phyloP scores from a whole-genome alignment of 2,888 invertebrate genomes.

The Acronicta psi region DNA sequence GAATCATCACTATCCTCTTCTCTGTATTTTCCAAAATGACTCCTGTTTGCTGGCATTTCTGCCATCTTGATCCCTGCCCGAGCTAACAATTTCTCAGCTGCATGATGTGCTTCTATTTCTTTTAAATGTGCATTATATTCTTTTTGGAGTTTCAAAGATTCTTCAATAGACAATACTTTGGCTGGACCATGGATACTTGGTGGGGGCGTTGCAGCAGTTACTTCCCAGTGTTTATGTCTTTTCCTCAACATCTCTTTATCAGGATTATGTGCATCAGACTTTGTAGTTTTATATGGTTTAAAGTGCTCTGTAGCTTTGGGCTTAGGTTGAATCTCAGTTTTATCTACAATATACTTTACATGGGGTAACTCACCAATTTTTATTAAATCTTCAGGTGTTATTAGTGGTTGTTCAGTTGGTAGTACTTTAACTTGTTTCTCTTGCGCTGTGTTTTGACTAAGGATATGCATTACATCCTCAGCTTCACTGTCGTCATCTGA shows the following conservation, averaged over 20 bases:
- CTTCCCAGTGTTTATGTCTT: conserved; percentile 89
- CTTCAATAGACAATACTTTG: conserved; percentile 86
- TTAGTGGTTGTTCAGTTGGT: conserved; percentile 80
- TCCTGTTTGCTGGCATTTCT: conserved; percentile 70
- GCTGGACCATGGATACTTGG: conserved; percentile 86
- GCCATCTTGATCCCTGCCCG: conserved; percentile 77
- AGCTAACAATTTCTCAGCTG: conserved; percentile 86
- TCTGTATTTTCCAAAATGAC: conserved; percentile 78
- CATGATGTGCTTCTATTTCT: conserved; percentile 87
- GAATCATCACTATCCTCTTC: conserved; percentile 76
- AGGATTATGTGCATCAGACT: conserved; percentile 87
- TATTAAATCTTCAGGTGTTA: conserved; percentile 86
- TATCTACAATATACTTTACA: conserved; percentile 87
- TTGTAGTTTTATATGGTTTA: conserved; percentile 89
- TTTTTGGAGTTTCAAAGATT: conserved; percentile 88
- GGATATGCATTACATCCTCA: conserved; percentile 88
- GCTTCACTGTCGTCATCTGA: conserved; percentile 90
- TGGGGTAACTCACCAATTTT: conserved; percentile 84
- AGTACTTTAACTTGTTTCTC: conserved; percentile 85
- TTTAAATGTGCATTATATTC: conserved; percentile 82
- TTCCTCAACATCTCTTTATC: conserved; percentile 85
- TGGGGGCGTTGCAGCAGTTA: conserved; percentile 91
- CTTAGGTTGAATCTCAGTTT: conserved; percentile 79
- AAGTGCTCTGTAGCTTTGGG: conserved; percentile 77
- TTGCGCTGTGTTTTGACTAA: conserved; percentile 86